Conservation (phyloP, 1,140 invertebrate genomes). For the Drosophila pallidifrons region DNA sequence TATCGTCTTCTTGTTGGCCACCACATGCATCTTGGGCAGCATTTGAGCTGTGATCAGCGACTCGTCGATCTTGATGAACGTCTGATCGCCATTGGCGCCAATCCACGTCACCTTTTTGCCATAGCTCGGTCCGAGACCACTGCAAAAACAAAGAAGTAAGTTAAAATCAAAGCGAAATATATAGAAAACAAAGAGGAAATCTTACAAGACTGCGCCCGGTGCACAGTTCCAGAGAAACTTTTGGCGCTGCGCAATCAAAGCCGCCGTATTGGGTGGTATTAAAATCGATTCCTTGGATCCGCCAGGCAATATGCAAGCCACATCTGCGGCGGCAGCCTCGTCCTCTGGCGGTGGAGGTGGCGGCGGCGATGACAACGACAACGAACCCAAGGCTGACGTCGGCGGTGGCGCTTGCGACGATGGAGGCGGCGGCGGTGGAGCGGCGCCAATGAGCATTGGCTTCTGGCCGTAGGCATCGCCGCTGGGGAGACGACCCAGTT, state of each 20-base stretch:
- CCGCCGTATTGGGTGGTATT: conserved; percentile 49
- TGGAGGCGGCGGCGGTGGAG: conserved; percentile 20
- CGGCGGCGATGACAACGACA: conserved; percentile 59
- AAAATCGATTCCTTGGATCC: conserved; percentile 70
- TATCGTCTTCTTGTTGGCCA: conserved; percentile 94
- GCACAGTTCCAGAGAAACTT: conserved; percentile 91
- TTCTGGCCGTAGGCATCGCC: conserved; percentile 75
- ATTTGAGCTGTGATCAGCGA: conserved; percentile 95
- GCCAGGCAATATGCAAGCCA: conserved; percentile 48
- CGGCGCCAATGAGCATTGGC: conserved; percentile 26
- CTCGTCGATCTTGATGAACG: conserved; percentile 97
- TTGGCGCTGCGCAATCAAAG: conserved; percentile 71
- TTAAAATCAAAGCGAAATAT: too few species aligned
- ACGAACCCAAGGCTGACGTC: conserved; percentile 8
- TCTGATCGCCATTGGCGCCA: conserved; percentile 97
- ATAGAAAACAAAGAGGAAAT: neutral
- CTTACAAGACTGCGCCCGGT: conserved; percentile 91
- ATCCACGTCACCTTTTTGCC: conserved; percentile 96
- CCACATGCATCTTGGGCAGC: conserved; percentile 93
- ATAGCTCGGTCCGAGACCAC: conserved; percentile 90
- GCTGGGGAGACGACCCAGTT: conserved; percentile 90
- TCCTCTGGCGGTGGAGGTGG: conserved; percentile 46
- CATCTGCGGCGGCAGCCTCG: conserved; percentile 18
- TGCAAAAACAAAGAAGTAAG: conserved; percentile 9
- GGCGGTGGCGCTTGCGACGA: conserved; percentile 14